Evolutionary conservation across 1,140 invertebrate genomes (phyloP), one percentile per base, ranked within the genome.

Genomic region (Euwallacea fornicatus): DNA sequence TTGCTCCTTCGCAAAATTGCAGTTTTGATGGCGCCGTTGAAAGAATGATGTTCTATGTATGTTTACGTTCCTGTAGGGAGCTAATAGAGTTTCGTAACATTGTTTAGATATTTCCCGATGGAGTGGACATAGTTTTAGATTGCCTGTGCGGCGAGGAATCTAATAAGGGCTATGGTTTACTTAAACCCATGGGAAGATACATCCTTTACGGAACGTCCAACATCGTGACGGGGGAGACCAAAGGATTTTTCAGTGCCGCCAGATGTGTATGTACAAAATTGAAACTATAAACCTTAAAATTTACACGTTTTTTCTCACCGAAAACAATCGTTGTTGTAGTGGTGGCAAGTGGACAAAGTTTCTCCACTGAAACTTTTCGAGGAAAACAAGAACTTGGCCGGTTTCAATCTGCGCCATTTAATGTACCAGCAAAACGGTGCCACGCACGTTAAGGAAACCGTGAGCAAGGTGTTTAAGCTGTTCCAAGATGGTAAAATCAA

Each of bases 311-410:
- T 33, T 33, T 33, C 1, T 33, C 21, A 33, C 21, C 4, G 21
- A 33, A 33, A 43, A 56, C 8, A 42, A 8, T 55, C 74, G 70
- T 42, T 60, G 15, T 85, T 83, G 11, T 78, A 91, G 91, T 95
- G 93, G 93, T 95, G 92, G 93, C 92, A 94, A 85, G 92, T 94
- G 15, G 93, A 95, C 81, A 95, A 94, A 83, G 87, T 95, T 54
- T 93, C 90, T 7, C 93, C 93, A 1, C 88, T 95, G 75, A 95
- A 94, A 82, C 82, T 96, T 71, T 95, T 87, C 81, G 93, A 95
- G 76, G 93, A 96, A 79, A 96, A 95, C 83, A 93, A 94, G 83
- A 89, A 87, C 55, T 83, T 96, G 54, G 86, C 88, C 16, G 93
- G 93, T 1, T 88, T 96, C 78, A 93, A 95, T 83, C 85, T 95